Evolutionary conservation across 2,113 vertebrate species (phyloP).

Genomic region (Hypomesus transpacificus): DNA sequence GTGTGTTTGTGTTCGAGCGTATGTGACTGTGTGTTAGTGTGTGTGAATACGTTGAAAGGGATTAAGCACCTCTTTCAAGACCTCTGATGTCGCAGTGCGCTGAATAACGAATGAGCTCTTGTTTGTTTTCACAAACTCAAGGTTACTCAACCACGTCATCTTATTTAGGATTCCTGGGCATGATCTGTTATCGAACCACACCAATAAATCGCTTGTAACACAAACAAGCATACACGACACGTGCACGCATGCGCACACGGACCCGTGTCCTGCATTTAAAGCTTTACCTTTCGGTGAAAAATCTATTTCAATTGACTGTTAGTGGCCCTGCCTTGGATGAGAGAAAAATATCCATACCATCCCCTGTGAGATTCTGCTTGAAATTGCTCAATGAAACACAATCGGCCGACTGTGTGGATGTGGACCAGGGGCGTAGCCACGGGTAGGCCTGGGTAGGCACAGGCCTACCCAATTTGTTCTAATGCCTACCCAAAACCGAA

Average conservation of each 20-base stretch:
- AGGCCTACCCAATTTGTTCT: too few species aligned
- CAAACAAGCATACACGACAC: neutral
- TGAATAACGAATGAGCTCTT: too few species aligned
- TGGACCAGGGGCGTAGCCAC: too few species aligned
- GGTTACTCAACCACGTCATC: neutral
- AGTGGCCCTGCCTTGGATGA: conserved; percentile 18
- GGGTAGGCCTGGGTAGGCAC: too few species aligned
- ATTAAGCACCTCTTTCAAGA: neutral
- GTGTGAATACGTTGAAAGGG: neutral
- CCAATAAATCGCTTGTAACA: conserved; percentile 1
- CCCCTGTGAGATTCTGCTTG: conserved; percentile 8
- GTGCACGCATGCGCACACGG: neutral
- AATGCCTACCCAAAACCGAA: too few species aligned
- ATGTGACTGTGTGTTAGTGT: neutral
- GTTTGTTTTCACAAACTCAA: too few species aligned
- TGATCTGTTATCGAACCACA: conserved; percentile 7
- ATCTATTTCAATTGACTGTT: conserved; percentile 11
- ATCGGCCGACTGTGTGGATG: too few species aligned
- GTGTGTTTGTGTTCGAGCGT: conserved; percentile 9
- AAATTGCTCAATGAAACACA: too few species aligned
- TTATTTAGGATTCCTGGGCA: neutral
- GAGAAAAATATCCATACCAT: conserved; percentile 11
- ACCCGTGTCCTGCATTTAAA: neutral
- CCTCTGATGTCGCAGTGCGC: too few species aligned
- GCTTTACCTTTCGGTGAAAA: neutral